Evolutionary conservation across 1,140 invertebrate species (phyloP).

Genomic region (Amphibalanus amphitrite): DNA sequence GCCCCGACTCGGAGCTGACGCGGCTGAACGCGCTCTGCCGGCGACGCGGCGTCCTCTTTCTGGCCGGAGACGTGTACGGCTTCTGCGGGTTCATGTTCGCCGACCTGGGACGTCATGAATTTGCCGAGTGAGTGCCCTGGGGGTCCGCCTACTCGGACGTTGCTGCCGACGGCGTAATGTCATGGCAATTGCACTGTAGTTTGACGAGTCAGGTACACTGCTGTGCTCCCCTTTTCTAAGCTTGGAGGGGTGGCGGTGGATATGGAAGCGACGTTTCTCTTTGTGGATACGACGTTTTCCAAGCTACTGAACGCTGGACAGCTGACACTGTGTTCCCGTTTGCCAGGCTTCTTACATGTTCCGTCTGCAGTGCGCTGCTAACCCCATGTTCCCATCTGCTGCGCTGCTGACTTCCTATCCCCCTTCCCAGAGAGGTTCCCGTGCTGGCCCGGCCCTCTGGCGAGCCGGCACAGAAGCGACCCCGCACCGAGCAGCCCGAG

Average conservation of each 20-base stretch:
- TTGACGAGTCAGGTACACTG: background rate
- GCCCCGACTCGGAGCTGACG: constrained; percentile 46
- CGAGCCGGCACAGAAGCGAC: constrained; percentile 20
- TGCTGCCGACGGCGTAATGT: too few species aligned
- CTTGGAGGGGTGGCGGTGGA: too few species aligned
- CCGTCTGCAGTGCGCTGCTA: too few species aligned
- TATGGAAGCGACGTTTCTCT: too few species aligned
- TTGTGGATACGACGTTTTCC: too few species aligned
- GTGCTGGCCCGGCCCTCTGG: constrained; percentile 8
- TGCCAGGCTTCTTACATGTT: too few species aligned
- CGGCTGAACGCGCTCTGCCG: constrained; percentile 64
- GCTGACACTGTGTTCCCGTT: too few species aligned
- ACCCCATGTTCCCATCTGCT: too few species aligned
- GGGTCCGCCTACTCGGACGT: too few species aligned
- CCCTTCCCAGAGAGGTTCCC: constrained; percentile 13
- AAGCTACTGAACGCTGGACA: too few species aligned
- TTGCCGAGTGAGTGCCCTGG: constrained; percentile 50
- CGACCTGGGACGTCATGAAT: constrained; percentile 72
- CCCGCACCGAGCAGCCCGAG: constrained; percentile 4
- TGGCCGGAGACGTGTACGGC: constrained; percentile 82
- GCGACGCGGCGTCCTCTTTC: constrained; percentile 61
- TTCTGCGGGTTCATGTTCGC: constrained; percentile 80
- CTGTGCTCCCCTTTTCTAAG: background rate
- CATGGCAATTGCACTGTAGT: too few species aligned
- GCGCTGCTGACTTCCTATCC: constrained; percentile 5